Percentiles rank a stretch among this genome's conserved stretches.
Evolutionary conservation across 2,113 vertebrate species (phyloP).

Genomic region (Cromileptes altivelis): DNA sequence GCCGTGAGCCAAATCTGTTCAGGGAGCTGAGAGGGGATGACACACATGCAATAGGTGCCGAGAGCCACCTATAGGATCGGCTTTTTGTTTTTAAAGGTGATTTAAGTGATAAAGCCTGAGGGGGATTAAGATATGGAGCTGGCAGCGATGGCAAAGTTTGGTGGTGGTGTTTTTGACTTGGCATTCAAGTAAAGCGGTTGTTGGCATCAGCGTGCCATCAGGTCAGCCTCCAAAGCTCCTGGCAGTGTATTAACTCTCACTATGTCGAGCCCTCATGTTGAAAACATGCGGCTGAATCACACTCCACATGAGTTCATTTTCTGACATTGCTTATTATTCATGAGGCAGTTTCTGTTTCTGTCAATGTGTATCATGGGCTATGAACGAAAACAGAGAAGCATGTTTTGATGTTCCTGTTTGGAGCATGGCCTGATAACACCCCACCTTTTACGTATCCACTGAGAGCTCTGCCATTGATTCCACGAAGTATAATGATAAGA

Average conservation of each 20-base stretch:
- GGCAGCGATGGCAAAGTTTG: background rate
- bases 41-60: slow-evolving; percentile 28
- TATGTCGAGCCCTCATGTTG: slow-evolving; percentile 22
- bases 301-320: slow-evolving; percentile 26
- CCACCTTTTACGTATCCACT: slow-evolving; percentile 25
- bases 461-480: slow-evolving; percentile 34
- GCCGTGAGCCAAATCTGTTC: slow-evolving; percentile 59
- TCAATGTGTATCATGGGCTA: slow-evolving; percentile 17
- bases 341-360: slow-evolving; percentile 38
- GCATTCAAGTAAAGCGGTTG: slow-evolving; percentile 36
- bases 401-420: slow-evolving; percentile 35
- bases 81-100: slow-evolving; percentile 45
- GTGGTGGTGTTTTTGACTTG: slow-evolving; percentile 41
- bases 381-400: slow-evolving; percentile 6
- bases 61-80: slow-evolving; percentile 46
- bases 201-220: slow-evolving; percentile 36
- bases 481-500: slow-evolving; percentile 4
- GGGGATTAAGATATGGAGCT: slow-evolving; percentile 37
- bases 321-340: slow-evolving; percentile 45
- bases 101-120: slow-evolving; percentile 50
- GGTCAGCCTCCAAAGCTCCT: slow-evolving; percentile 55
- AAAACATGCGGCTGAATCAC: slow-evolving; percentile 37
- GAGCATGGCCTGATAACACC: background rate
- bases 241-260: slow-evolving; percentile 48
- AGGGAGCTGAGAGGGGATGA: slow-evolving; percentile 43